Evolutionary conservation across 2,888 invertebrate genomes (phyloP).

Genomic region (Strigamia transsilvanica): DNA sequence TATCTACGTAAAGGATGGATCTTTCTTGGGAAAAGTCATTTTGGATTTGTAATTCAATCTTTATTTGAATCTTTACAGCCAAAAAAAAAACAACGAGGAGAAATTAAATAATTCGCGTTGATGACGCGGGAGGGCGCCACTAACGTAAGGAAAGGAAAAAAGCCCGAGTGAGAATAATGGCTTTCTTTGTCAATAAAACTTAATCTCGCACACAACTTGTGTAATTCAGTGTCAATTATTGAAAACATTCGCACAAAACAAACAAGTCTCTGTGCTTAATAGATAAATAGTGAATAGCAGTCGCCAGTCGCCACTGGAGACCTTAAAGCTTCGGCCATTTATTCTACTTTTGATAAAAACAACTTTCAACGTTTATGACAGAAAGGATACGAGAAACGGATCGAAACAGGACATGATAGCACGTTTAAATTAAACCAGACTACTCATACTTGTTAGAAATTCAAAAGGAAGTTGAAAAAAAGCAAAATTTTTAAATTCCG

Average conservation of each 20-base stretch:
- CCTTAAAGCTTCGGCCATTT: background rate
- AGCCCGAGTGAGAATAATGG: too few relatives aligned
- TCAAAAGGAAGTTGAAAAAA: too few relatives aligned
- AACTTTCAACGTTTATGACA: background rate
- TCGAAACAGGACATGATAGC: background rate
- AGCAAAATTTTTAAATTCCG: too few relatives aligned
- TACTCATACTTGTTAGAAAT: too few relatives aligned
- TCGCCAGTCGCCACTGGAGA: conserved; percentile 9
- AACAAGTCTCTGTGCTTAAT: conserved; percentile 4
- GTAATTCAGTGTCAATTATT: conserved; percentile 49
- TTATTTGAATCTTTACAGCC: background rate
- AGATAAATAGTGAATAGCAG: background rate
- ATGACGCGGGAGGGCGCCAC: background rate
- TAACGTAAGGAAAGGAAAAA: too few relatives aligned
- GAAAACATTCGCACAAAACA: conserved; percentile 36
- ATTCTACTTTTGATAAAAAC: background rate
- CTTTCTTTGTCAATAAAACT: conserved; percentile 47
- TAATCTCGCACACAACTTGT: conserved; percentile 29
- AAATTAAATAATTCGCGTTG: background rate
- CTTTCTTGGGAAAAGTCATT: too few relatives aligned
- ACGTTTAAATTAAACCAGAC: background rate
- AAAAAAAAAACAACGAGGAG: background rate
- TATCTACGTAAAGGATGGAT: background rate
- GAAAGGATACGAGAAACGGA: background rate
- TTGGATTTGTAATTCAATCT: background rate